Base-by-base conservation (phyloP, 2,797 vertebrate species). In the Phrynocephalus guinanensis region DNA sequence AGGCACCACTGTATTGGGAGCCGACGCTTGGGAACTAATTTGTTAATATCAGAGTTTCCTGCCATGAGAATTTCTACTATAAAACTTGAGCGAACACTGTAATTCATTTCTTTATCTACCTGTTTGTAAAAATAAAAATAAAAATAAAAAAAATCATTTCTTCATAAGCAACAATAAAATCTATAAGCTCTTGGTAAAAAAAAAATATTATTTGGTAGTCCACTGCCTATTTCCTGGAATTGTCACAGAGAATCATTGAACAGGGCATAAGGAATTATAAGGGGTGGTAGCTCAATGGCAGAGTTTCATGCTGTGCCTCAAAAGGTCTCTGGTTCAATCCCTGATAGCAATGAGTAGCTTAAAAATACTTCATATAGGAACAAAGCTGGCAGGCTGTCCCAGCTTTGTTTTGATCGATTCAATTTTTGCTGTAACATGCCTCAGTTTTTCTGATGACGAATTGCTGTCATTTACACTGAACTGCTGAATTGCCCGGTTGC, bases 31-130 rank as follows among this genome's bases (percentile, higher is more conserved):
- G 30, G 52, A 56, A 56, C 52, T 56, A 56, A 56, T 9, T 26
- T 90, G n/a, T 88, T 89, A 90, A 90, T 91, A 73, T 24, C 79
- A n/a, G 56, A 77, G 28, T 88, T 90, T 93, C 50, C 81, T 75
- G 79, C 87, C 9, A 9, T 86, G 72, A 91, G 75, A 85, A 28
- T 72, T 85, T 88, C 89, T 91, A n/a, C 90, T 92, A 88, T 11
- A 60, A 85, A 78, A 83, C 56, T n/a, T 30, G 76, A 22, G 73
- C 84, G 86, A 83, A 83, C 11, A 28, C 44, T 91, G 30, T 81
- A 84, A 77, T 83, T 90, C 66, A 67, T 86, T 89, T 92, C 83
- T 8, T 87, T 76, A 85, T 28, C 26, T 15, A 80, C 88, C 70
- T 90, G 44, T 67, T 22, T 73, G 11, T 91, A 30, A 44, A 44